Evolutionary conservation across 1,140 invertebrate genomes (phyloP).

Genomic region (Magallana ariakensis): DNA sequence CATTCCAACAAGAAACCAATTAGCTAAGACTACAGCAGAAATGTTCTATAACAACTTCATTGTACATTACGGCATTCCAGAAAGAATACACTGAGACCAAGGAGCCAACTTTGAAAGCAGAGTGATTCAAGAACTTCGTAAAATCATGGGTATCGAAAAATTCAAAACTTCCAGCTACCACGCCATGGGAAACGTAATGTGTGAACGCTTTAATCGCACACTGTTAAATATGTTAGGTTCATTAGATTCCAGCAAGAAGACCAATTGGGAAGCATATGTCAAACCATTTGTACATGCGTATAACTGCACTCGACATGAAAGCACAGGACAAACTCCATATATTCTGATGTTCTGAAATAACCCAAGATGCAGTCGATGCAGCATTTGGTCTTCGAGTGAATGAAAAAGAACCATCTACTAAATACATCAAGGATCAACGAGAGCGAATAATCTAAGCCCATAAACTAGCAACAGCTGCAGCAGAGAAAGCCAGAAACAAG

Average conservation of each 20-base stretch:
- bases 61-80: conserved; percentile 44
- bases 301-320: conserved; percentile 52
- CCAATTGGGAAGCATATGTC: conserved; percentile 48
- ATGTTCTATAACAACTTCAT: conserved; percentile 48
- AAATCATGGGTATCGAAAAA: conserved; percentile 55
- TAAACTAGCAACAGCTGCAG: background rate
- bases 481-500: background rate
- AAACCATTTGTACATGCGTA: conserved; percentile 46
- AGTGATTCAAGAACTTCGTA: conserved; percentile 49
- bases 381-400: conserved; percentile 44
- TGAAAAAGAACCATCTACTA: background rate
- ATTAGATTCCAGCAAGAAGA: conserved; percentile 46
- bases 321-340: conserved; percentile 41
- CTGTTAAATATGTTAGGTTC: conserved; percentile 55
- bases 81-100: conserved; percentile 46
- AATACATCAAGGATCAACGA: background rate
- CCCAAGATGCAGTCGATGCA: conserved; percentile 44
- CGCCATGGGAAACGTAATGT: conserved; percentile 64
- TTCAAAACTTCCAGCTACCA: conserved; percentile 62
- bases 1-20: conserved; percentile 45
- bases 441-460: conserved; percentile 40
- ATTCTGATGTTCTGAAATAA: conserved; percentile 46
- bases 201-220: conserved; percentile 69
- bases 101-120: conserved; percentile 56
- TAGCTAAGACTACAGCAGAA: conserved; percentile 45